A percentile compares a stretch with the other conserved stretches of the same genome.
These are phyloP conservation scores for Sapajus apella DNA, from an alignment of 2,113 vertebrate genomes.

Conservation along the genomic window DNA sequence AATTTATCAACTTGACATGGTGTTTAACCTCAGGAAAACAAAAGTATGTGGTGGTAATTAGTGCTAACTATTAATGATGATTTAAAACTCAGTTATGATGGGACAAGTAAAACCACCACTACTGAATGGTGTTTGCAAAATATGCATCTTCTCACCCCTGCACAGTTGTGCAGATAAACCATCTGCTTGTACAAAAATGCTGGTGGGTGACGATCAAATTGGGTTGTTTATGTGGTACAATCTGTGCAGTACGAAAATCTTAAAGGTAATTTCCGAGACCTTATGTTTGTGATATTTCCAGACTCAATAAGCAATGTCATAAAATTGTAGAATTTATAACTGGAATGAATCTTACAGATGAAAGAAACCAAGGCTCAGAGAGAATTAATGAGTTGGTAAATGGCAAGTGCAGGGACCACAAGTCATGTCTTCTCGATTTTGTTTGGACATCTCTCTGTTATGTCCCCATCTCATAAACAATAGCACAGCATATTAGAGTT, in stretches of 20 bases:
- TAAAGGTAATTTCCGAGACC: slow-evolving; percentile 61
- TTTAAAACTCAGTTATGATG: slow-evolving; percentile 56
- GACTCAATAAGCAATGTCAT: slow-evolving; percentile 52
- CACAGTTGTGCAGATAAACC: neutral
- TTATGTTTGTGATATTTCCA: slow-evolving; percentile 65
- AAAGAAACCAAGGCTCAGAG: neutral
- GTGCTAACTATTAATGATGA: slow-evolving; percentile 51
- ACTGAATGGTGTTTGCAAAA: slow-evolving; percentile 26
- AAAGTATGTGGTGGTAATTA: slow-evolving; percentile 11
- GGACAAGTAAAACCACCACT: neutral
- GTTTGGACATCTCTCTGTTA: neutral
- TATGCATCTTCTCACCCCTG: neutral
- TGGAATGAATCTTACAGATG: neutral
- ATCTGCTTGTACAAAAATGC: slow-evolving; percentile 38
- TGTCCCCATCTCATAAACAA: neutral
- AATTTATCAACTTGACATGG: slow-evolving; percentile 25
- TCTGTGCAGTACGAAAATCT: slow-evolving; percentile 1
- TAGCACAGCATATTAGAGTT: neutral
- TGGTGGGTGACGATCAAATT: slow-evolving; percentile 32
- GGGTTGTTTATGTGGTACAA: slow-evolving; percentile 42
- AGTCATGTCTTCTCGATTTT: neutral
- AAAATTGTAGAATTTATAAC: slow-evolving; percentile 29
- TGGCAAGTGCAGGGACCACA: neutral
- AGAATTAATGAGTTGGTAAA: neutral
- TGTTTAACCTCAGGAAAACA: slow-evolving; percentile 61